Percentiles rank a stretch among this genome's conserved stretches.
Conservation (phyloP, 1,140 invertebrate species). For the Leptestheria dahalacensis region DNA sequence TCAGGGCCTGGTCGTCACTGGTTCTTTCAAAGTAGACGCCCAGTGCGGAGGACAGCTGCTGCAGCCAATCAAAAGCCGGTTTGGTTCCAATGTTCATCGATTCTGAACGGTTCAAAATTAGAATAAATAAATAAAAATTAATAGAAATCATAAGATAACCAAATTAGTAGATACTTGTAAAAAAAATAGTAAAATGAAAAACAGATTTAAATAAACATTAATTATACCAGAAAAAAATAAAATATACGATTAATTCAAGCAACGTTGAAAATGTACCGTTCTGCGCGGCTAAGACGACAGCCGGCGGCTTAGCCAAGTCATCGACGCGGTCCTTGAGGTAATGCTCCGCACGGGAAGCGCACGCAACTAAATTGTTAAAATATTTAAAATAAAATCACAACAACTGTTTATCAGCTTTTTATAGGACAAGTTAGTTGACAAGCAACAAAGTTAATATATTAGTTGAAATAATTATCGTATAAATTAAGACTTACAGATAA, state of each 20-base stretch:
- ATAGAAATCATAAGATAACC: not conserved
- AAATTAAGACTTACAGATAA: too few species aligned
- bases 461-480: too few species aligned
- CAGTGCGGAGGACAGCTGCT: not conserved
- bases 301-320: slow-evolving; percentile 4
- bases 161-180: not conserved
- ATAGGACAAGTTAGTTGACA: too few species aligned
- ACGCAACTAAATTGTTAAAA: not conserved
- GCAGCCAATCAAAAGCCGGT: not conserved
- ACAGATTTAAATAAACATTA: not conserved
- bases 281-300: not conserved
- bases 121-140: not conserved
- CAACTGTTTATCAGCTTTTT: too few species aligned
- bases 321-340: slow-evolving; percentile 1
- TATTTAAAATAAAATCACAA: too few species aligned
- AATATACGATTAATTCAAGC: not conserved
- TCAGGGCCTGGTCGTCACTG: not conserved
- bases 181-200: not conserved
- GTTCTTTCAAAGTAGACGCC: not conserved
- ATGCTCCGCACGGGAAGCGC: not conserved
- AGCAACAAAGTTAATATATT: too few species aligned
- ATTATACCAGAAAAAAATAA: not conserved
- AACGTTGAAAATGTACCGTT: too few species aligned
- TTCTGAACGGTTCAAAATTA: not conserved
- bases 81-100: not conserved